These are phyloP conservation scores for Choloepus hoffmanni DNA, from an alignment of 2,113 vertebrate species.

Conservation along the genomic window DNA sequence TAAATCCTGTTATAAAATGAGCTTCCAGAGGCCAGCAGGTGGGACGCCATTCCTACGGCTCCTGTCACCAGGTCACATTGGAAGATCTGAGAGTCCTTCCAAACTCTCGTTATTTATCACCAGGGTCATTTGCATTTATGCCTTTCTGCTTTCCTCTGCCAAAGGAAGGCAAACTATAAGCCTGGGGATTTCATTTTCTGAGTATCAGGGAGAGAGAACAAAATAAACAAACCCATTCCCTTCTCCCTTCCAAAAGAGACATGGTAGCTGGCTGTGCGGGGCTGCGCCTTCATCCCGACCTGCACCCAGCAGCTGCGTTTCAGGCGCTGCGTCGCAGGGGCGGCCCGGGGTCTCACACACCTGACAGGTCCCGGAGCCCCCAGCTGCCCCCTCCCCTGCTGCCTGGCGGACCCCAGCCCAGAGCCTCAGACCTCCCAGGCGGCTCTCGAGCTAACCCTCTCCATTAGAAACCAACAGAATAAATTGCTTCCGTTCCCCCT, in stretches of 20 bases:
- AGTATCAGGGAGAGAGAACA: not conserved
- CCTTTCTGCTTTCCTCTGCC: not conserved
- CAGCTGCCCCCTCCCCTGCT: constrained; percentile 41
- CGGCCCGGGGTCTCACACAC: not conserved
- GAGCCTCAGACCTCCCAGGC: constrained; percentile 77
- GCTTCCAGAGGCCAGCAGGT: constrained; percentile 45
- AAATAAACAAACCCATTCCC: not conserved
- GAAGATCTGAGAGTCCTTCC: constrained; percentile 4
- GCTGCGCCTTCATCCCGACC: not conserved
- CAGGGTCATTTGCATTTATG: not conserved
- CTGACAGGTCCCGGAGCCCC: not conserved
- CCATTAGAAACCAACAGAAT: constrained; percentile 78
- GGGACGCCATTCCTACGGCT: constrained; percentile 23
- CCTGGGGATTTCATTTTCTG: constrained; percentile 23
- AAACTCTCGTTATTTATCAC: not conserved
- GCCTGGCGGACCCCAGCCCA: constrained; percentile 37
- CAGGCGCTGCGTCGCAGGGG: not conserved
- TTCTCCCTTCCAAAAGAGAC: not conserved
- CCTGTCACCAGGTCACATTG: not conserved
- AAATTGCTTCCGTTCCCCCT: constrained; percentile 82
- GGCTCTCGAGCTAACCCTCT: constrained; percentile 71
- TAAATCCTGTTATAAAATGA: constrained; percentile 55
- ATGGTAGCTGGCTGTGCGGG: not conserved
- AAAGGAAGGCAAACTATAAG: not conserved
- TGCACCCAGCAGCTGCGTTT: not conserved